Evolutionary conservation across 2,113 vertebrate species (phyloP), one percentile per base, ranked within the genome.

Genomic region (Xiphorhynchus elegans): DNA sequence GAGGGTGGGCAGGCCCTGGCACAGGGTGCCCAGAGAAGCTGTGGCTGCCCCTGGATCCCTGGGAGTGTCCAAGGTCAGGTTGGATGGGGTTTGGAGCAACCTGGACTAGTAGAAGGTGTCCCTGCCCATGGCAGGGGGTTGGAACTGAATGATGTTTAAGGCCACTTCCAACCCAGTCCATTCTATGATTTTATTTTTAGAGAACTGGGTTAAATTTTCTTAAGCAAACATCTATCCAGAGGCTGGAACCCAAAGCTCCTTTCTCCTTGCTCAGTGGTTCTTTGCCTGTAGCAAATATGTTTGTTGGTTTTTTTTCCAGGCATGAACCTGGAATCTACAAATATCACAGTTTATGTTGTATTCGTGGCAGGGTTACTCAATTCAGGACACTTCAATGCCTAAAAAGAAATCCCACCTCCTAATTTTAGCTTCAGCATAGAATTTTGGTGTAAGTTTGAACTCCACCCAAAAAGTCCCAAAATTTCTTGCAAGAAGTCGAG

Each of bases 41-140:
- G 69, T 6, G 62, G 29, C 23, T 68, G n/a, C 29, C 53, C 62
- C 62, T n/a, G n/a, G n/a, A 62, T 62, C 79, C 53, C 62, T 89
- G 62, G 39, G 0, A 47, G 3, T 62, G 29, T 0, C 40, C 78
- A 68, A 62, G 60, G 33, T 11, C 68, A 44, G 69, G 24, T 0
- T 83, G 70, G 62, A 39, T 0, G 0, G 33, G 2, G 24, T 2
- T 53, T 14, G 47, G 79, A 55, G 40, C 55, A 47, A 0, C n/a
- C n/a, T 35, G 62, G 70, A 20, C 8, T 1, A 2, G 19, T 26
- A 40, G 29, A 2, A 83, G 9, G 17, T 31, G 64, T 56, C 49
- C 35, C 35, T 53, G 35, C 35, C 49, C 26, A 13, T 17, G 68
- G 68, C 49, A 70, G 49, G 13, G 25, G 7, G 5, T 6, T 63